Percentiles rank a stretch among this genome's conserved stretches.
Conservation (phyloP, 1,140 invertebrate species). For the Paraescarpia echinospica region DNA sequence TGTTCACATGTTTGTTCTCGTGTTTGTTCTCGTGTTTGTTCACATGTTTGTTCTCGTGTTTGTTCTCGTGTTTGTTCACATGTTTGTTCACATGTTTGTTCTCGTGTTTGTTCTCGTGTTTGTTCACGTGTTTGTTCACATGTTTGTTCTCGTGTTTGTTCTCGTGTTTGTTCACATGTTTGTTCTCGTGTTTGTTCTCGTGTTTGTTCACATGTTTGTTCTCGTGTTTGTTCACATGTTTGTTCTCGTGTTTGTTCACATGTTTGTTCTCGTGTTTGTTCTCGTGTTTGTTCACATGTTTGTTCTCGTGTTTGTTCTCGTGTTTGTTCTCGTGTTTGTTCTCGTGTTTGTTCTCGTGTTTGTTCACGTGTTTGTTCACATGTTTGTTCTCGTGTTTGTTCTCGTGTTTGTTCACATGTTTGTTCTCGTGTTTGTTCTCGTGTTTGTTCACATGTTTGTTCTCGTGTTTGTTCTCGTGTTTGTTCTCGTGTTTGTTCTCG, state of each 20-base stretch:
- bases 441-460: no score
- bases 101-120: no score
- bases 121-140: no score
- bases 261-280: neutral
- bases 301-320: neutral
- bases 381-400: neutral
- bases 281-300: no score
- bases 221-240: neutral
- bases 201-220: neutral
- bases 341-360: neutral
- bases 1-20: no score
- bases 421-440: neutral
- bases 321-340: neutral
- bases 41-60: no score
- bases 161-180: no score
- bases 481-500: neutral
- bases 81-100: no score
- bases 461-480: neutral
- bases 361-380: neutral
- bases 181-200: neutral
- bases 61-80: no score
- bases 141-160: no score
- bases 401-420: neutral
- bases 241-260: neutral
- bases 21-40: no score